phyloP scores from a whole-genome alignment of 2,888 invertebrate species.

The Brenthis hecate region DNA sequence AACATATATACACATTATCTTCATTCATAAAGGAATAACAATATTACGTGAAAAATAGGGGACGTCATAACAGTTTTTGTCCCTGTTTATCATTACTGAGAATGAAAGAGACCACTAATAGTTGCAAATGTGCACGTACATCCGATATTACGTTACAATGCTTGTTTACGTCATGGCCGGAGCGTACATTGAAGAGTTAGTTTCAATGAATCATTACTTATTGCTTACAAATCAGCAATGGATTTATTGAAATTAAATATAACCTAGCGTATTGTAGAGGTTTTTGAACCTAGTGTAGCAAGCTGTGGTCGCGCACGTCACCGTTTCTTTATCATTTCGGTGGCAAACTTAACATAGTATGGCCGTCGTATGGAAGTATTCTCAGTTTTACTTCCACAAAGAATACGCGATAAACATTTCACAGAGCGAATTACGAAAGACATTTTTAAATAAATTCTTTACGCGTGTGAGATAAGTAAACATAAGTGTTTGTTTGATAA shows the following conservation, averaged over 20 bases:
- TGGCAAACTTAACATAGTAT: slow-evolving; percentile 83
- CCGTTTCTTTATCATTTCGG: slow-evolving; percentile 80
- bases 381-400: slow-evolving; percentile 86
- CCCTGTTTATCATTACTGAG: slow-evolving; percentile 33
- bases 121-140: slow-evolving; percentile 23
- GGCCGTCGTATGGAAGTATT: slow-evolving; percentile 85
- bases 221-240: slow-evolving; percentile 47
- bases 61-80: slow-evolving; percentile 39
- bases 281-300: slow-evolving; percentile 41
- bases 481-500: slow-evolving; percentile 57
- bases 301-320: slow-evolving; percentile 61
- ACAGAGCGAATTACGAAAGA: slow-evolving; percentile 76
- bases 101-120: slow-evolving; percentile 30
- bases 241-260: slow-evolving; percentile 31
- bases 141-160: slow-evolving; percentile 1
- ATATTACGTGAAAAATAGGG: slow-evolving; percentile 33
- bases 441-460: slow-evolving; percentile 77
- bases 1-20: background rate
- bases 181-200: slow-evolving; percentile 33
- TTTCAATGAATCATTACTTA: background rate
- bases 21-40: background rate
- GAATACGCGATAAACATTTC: slow-evolving; percentile 84
- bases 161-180: slow-evolving; percentile 19
- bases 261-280: slow-evolving; percentile 33
- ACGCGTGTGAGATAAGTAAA: slow-evolving; percentile 77